Evolutionary conservation across 2,888 invertebrate genomes (phyloP).

Genomic region (Phalera bucephala): DNA sequence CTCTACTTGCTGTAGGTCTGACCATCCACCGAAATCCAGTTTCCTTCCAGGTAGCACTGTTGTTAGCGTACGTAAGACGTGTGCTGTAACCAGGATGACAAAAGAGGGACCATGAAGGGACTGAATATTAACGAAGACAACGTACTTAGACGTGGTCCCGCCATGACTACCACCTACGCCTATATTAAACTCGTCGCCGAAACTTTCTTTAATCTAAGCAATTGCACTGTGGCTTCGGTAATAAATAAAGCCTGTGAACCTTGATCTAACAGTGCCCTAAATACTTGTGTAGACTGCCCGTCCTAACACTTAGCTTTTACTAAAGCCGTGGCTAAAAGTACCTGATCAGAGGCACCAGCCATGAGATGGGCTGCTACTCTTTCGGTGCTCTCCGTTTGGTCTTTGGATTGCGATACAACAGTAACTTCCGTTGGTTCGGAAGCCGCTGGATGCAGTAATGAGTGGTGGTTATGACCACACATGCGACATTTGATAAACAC

Average conservation of each 20-base stretch:
- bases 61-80: constrained; percentile 1
- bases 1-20: background rate
- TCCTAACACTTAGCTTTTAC: no score
- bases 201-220: no score
- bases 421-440: no score
- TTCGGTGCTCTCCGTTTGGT: no score
- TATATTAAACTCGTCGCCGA: no score
- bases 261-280: no score
- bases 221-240: constrained; percentile 3
- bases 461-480: constrained; percentile 3
- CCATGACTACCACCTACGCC: background rate
- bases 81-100: background rate
- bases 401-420: no score
- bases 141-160: background rate
- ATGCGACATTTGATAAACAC: background rate
- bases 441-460: constrained; percentile 2
- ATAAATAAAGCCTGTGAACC: constrained; percentile 13
- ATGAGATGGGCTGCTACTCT: no score
- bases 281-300: no score
- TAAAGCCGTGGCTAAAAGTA: no score
- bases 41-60: background rate
- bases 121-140: background rate
- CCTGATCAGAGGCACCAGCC: no score
- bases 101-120: background rate
- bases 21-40: background rate